Conservation (phyloP, 2,113 vertebrate genomes). For the Cyanocitta stelleri region DNA sequence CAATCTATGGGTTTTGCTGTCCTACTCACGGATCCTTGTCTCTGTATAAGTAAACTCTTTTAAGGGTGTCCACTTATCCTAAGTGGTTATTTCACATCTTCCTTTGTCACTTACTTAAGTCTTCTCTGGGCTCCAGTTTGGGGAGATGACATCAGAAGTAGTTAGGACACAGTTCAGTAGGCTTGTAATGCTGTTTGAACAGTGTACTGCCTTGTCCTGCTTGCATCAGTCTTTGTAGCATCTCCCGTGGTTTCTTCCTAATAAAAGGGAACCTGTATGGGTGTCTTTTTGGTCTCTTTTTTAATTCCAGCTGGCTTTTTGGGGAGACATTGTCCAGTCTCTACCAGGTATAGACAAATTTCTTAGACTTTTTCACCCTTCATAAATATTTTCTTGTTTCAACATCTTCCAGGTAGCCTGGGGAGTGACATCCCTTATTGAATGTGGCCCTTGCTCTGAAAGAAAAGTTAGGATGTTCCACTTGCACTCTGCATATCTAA, state of each 20-base stretch:
- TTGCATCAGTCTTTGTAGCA: background rate
- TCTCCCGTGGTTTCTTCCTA: background rate
- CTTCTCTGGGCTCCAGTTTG: background rate
- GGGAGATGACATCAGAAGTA: background rate
- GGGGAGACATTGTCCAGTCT: background rate
- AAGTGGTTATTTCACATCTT: background rate
- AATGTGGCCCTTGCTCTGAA: background rate
- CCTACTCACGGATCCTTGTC: background rate
- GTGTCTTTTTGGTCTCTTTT: background rate
- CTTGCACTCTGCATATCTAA: background rate
- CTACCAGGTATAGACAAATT: background rate
- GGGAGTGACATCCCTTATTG: background rate
- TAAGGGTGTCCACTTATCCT: background rate
- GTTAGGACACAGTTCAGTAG: background rate
- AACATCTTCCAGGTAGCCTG: background rate
- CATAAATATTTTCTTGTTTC: background rate
- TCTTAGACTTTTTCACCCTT: background rate
- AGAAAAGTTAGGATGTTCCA: background rate
- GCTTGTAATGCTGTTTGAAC: background rate
- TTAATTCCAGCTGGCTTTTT: background rate
- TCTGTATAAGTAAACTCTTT: background rate
- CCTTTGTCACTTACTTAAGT: background rate
- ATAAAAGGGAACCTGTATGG: background rate
- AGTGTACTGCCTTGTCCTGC: background rate
- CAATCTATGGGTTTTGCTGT: rapidly evolving